A percentile compares a stretch with the other conserved stretches of the same genome.
phyloP scores from a whole-genome alignment of 2,888 invertebrate species.

The Muscina levida region DNA sequence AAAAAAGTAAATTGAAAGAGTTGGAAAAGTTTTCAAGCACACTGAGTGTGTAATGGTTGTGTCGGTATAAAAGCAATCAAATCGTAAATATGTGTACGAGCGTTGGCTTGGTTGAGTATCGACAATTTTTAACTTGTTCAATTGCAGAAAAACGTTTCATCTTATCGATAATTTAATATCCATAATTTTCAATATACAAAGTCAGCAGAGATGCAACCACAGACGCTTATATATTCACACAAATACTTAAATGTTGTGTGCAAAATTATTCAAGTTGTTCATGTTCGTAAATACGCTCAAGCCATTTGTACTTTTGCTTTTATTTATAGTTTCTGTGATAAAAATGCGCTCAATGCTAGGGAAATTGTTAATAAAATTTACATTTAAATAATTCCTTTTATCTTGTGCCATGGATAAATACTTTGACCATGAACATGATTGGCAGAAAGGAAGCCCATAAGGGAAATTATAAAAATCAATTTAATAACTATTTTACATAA shows the following conservation, averaged over 20 bases:
- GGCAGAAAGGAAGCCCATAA: background rate
- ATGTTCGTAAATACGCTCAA: too few relatives aligned
- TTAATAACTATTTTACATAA: slow-evolving; percentile 14
- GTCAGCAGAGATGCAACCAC: too few relatives aligned
- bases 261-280: too few relatives aligned
- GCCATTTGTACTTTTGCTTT: too few relatives aligned
- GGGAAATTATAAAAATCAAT: slow-evolving; percentile 3
- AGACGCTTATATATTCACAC: too few relatives aligned
- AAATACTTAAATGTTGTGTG: too few relatives aligned
- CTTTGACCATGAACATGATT: background rate
- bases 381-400: slow-evolving; percentile 6
- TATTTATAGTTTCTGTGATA: too few relatives aligned
- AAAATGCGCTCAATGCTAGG: too few relatives aligned
- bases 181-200: slow-evolving; percentile 55
- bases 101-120: background rate
- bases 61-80: slow-evolving; percentile 16
- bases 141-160: slow-evolving; percentile 59
- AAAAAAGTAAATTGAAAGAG: slow-evolving; percentile 23
- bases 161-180: slow-evolving; percentile 64
- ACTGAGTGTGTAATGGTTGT: background rate
- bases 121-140: slow-evolving; percentile 37
- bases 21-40: background rate
- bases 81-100: background rate
- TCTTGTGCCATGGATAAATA: background rate
- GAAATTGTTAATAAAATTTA: slow-evolving; percentile 22